Conservation (phyloP, 2,888 invertebrate genomes). For the Habrosyne pyritoides region DNA sequence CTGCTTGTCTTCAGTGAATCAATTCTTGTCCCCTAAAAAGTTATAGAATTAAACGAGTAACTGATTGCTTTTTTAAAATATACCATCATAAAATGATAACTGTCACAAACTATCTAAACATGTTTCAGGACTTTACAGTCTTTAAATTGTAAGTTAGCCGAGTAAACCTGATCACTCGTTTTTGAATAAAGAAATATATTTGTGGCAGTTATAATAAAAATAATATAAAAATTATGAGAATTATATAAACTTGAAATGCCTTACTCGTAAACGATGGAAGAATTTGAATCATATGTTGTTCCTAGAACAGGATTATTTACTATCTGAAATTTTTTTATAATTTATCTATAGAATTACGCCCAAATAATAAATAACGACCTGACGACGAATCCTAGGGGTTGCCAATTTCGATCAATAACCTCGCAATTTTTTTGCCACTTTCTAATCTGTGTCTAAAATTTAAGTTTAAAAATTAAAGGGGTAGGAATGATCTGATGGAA, state of each 20-base stretch:
- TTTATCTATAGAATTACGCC: neutral
- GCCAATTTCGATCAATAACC: too few species aligned
- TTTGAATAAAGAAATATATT: neutral
- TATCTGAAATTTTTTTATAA: too few species aligned
- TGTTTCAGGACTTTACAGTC: too few species aligned
- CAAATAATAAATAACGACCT: too few species aligned
- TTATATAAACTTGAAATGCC: neutral
- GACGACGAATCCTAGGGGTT: too few species aligned
- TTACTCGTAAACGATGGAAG: constrained; percentile 1
- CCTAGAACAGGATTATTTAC: too few species aligned
- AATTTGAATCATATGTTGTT: neutral
- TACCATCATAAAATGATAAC: neutral
- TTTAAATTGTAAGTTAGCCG: too few species aligned
- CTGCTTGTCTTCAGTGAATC: constrained; percentile 54
- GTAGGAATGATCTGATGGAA: neutral
- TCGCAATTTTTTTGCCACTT: too few species aligned
- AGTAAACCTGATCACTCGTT: too few species aligned
- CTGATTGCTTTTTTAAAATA: constrained; percentile 3
- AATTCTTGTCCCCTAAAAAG: constrained; percentile 73
- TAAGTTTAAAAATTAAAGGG: neutral
- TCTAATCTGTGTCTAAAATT: too few species aligned
- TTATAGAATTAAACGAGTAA: constrained; percentile 19
- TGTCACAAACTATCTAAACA: constrained; percentile 1
- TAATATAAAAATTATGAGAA: neutral
- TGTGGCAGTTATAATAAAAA: neutral